A percentile compares a stretch with the other conserved stretches of the same genome.
Conservation (phyloP, 1,140 invertebrate genomes). For the Atta cephalotes region DNA sequence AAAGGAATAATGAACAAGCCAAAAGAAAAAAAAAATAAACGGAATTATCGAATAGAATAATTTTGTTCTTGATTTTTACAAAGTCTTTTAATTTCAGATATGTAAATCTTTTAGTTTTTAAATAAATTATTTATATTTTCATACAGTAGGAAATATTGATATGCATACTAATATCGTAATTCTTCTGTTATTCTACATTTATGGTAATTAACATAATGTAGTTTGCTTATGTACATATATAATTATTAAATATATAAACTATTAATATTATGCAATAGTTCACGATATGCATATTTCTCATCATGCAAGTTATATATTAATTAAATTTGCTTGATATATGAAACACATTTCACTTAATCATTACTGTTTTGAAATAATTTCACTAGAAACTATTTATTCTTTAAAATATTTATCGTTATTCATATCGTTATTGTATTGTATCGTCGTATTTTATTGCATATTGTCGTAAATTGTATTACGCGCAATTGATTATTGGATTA, state of each 20-base stretch:
- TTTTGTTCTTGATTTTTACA: background rate
- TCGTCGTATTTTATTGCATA: too few species aligned
- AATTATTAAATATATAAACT: background rate
- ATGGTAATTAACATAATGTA: conserved; percentile 26
- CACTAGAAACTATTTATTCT: background rate
- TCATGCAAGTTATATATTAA: background rate
- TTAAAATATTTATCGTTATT: background rate
- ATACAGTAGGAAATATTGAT: conserved; percentile 6
- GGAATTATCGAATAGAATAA: background rate
- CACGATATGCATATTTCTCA: background rate
- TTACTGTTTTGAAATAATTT: background rate
- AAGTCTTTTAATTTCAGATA: conserved; percentile 2
- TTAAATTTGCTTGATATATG: background rate
- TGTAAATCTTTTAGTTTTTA: conserved; percentile 3
- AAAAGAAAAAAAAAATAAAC: background rate
- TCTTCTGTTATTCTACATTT: conserved; percentile 16
- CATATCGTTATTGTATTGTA: too few species aligned
- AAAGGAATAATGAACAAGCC: background rate
- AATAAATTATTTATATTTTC: conserved; percentile 4
- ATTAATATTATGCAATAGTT: conserved; percentile 11
- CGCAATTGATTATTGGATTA: background rate
- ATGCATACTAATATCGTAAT: background rate
- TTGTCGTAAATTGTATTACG: background rate
- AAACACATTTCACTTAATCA: background rate
- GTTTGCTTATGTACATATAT: conserved; percentile 5